Conservation (phyloP, 2,888 invertebrate species). For the Hermaeophaga mercurialis region DNA sequence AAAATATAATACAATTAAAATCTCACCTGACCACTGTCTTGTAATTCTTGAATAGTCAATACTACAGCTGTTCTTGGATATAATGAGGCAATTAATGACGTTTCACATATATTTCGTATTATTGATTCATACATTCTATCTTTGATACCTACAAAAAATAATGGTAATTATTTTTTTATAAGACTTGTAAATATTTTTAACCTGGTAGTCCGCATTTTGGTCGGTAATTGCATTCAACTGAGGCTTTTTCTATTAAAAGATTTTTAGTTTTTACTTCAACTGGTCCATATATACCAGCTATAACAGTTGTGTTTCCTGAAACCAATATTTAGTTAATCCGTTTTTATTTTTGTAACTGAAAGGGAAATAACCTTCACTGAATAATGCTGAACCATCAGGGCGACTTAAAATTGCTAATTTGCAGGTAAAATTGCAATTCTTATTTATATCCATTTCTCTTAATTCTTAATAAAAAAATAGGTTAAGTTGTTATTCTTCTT, state of each 20-base stretch:
- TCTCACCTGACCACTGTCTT: conserved; percentile 80
- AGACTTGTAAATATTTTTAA: conserved; percentile 24
- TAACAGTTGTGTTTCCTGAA: conserved; percentile 77
- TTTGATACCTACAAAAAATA: conserved; percentile 65
- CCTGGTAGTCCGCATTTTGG: conserved; percentile 78
- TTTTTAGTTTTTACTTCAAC: conserved; percentile 77
- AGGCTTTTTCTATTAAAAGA: conserved; percentile 77
- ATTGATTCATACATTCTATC: conserved; percentile 77
- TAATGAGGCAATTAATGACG: conserved; percentile 69
- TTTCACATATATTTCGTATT: conserved; percentile 77
- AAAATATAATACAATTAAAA: neutral
- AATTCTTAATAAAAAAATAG: too few relatives aligned
- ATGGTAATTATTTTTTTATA: too few relatives aligned
- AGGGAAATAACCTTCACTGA: conserved; percentile 76
- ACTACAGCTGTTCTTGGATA: conserved; percentile 83
- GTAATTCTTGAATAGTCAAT: conserved; percentile 84
- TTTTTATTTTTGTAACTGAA: neutral
- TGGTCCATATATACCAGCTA: conserved; percentile 83
- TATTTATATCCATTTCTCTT: neutral
- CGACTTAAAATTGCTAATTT: conserved; percentile 74
- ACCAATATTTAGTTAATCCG: too few relatives aligned
- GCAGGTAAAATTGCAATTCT: conserved; percentile 35
- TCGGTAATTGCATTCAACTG: conserved; percentile 78
- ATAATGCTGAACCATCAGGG: conserved; percentile 79
- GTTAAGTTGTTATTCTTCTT: too few relatives aligned